Evolutionary conservation across 2,113 vertebrate species (phyloP), one percentile per base, ranked within the genome.

Genomic region (Dendrocopos noguchii): DNA sequence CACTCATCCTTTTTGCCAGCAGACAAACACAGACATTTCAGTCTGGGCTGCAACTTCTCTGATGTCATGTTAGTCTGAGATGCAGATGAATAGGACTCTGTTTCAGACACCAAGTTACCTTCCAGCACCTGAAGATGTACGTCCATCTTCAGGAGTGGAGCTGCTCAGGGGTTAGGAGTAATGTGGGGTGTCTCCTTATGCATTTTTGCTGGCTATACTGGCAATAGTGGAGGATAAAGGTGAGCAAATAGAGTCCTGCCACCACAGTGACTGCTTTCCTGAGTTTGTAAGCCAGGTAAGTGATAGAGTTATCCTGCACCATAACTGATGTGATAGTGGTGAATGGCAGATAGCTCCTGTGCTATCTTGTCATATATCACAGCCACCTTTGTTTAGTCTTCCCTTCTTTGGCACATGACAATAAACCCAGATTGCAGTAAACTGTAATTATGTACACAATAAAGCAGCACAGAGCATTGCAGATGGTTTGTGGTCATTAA

Each of bases 51-150:
- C 82, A 74, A 95, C 87, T 89, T 87, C 82, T 80, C 65, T 93
- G 87, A 57, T 84, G 91, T 91, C 93, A 57, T 67, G n/a, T 75
- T 74, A 80, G 74, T 88, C 91, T 94, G 80, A 84, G 88, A 86
- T 39, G 19, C 19, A 67, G 70, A 57, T 73, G 39, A 90, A 63
- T 91, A 75, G 63, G 79, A 88, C 13, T 20, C 55, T 89, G 66
- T 34, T 75, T 71, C 39, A 28, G 52, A 72, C 11, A 64, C 18
- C 50, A 53, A 39, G 34, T 59, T 64, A 20, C 75, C 86, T 87
- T 72, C 68, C 50, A 87, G 61, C 12, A 80, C 11, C 24, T 33
- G 7, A 21, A 53, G 55, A 60, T 33, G 16, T 13, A 33, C 31
- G 33, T 8, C 50, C 36, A 52, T 52, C 53, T 28, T 33, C 59